Conservation (phyloP, 2,113 vertebrate species). For the Pogonocichla stellata region DNA sequence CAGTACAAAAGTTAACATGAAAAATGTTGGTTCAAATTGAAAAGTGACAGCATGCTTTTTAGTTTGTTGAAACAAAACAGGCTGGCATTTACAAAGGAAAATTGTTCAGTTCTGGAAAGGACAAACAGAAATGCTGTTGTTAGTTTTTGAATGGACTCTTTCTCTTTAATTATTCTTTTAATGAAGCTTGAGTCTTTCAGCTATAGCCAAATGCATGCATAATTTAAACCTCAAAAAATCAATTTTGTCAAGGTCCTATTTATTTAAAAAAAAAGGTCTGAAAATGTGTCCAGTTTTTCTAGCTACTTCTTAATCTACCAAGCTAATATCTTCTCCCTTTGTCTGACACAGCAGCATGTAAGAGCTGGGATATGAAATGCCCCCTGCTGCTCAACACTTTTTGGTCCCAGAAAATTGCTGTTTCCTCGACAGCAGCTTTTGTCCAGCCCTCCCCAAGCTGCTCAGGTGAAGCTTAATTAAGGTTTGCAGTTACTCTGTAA, state of each 20-base stretch:
- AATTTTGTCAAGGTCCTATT: background rate
- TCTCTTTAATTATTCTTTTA: background rate
- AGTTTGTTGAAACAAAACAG: background rate
- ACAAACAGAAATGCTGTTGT: background rate
- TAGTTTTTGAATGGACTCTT: background rate
- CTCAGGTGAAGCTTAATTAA: background rate
- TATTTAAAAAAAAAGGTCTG: background rate
- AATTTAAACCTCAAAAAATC: background rate
- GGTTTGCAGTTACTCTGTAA: background rate
- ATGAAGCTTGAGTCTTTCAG: background rate
- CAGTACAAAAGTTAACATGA: background rate
- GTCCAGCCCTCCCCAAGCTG: background rate
- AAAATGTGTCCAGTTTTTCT: background rate
- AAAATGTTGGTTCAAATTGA: background rate
- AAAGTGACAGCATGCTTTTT: background rate
- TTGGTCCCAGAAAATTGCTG: background rate
- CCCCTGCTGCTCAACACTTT: background rate
- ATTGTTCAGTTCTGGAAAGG: background rate
- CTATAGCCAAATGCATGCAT: background rate
- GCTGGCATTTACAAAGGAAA: background rate
- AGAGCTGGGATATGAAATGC: background rate
- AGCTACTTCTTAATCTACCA: background rate
- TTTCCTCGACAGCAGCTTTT: background rate
- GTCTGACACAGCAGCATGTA: background rate
- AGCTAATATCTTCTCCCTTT: background rate